Evolutionary conservation across 2,888 invertebrate genomes (phyloP), one percentile per base, ranked within the genome.

Genomic region (Erpobdella octoculata): DNA sequence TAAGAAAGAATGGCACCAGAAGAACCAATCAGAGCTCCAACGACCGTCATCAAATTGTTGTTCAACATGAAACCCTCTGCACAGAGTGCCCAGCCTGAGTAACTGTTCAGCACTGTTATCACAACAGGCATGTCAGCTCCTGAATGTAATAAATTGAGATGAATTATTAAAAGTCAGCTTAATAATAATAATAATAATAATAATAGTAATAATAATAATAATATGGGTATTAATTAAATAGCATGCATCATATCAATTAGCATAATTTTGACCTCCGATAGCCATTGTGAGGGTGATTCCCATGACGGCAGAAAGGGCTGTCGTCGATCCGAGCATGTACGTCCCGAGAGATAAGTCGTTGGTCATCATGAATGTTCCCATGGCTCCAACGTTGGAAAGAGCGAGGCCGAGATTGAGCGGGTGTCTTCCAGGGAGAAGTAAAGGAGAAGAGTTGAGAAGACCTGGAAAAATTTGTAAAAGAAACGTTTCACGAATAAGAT

Each of bases 121-220:
- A 92, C 92, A 0, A 93, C 92, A 0, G 92, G 92, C 92, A 92
- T 92, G 84, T 93, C 92, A 75, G 92, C 92, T 76, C 92, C 91
- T 90, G 79, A 48, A 78, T 73, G 67, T 18, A 67, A 46, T 33
- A 36, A 36, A 46, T 33, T 53, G n/a, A n/a, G n/a, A n/a, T n/a
- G n/a, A n/a, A n/a, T n/a, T n/a, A n/a, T n/a, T n/a, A n/a, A n/a
- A n/a, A n/a, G n/a, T n/a, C n/a, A n/a, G n/a, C n/a, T n/a, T n/a
- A n/a, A n/a, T n/a, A n/a, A n/a, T n/a, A n/a, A n/a, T n/a, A n/a
- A n/a, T n/a, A n/a, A n/a, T n/a, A n/a, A n/a, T n/a, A n/a, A n/a
- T n/a, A n/a, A n/a, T n/a, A n/a, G n/a, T n/a, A n/a, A n/a, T n/a
- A n/a, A n/a, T 41, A 41, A 41, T 41, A 41, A 12, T 18, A 41